Evolutionary conservation across 2,797 vertebrate genomes (phyloP), one percentile per base, ranked within the genome.

Genomic region (Pyrocephalus nanus): DNA sequence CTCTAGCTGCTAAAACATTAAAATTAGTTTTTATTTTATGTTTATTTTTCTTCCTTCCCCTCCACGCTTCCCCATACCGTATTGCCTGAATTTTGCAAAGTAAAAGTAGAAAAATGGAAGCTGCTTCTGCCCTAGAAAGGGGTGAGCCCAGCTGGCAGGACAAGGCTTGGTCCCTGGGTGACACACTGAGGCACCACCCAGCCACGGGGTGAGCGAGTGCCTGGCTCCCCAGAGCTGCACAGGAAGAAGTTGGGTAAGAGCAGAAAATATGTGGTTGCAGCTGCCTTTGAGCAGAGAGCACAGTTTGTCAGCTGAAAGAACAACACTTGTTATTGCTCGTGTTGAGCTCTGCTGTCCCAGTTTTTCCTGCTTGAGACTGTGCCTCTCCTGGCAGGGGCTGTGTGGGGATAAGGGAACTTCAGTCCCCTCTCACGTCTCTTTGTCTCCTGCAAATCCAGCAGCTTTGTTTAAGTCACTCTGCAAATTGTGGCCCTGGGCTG

Each of bases 321-420:
- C 0, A 32, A 27, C 75, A 6, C 54, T 88, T 27, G n/a, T 7
- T 54, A 7, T 26, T 73, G 73, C n/a, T 70, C 45, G 0, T 2
- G 61, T 40, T 32, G 74, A 21, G 29, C 40, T 38, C 38, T 60
- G 55, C 55, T 60, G 23, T 9, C 76, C 72, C 51, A 48, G 73
- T 21, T 62, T 23, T 22, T 65, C 12, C 42, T 43, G 73, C 32
- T 4, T 4, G 14, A 38, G 42, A 1, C 2, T 1, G n/a, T 30
- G 54, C 55, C 26, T 71, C 50, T 45, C 40, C n/a, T 1, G 50
- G 45, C 36, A 6, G 3, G 6, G 43, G 29, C 54, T 32, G 38
- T 3, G 9, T 1, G 5, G 38, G 30, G n/a, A 2, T 18, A 3
- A 0, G 51, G 40, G 54, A 45, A 25, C 25, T 70, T 43, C 43